A percentile compares a stretch with the other conserved stretches of the same genome.
Evolutionary conservation across 2,888 invertebrate species (phyloP).

Genomic region (Galeruca laticollis): DNA sequence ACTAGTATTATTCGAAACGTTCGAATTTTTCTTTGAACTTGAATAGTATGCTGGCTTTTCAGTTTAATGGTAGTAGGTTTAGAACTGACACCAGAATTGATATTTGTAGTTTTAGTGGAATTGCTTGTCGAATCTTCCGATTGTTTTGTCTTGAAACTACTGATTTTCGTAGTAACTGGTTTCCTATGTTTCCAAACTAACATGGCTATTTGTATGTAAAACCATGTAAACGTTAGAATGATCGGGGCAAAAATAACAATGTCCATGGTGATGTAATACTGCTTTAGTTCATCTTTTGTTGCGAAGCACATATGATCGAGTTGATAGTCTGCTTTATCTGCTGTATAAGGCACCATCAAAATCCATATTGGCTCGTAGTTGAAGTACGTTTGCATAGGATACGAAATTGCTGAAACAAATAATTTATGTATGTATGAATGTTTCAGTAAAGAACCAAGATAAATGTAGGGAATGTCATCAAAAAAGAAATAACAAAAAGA

Average conservation of each 20-base stretch:
- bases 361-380: slow-evolving; percentile 56
- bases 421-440: background rate
- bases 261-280: slow-evolving; percentile 58
- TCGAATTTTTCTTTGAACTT: slow-evolving; percentile 67
- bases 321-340: slow-evolving; percentile 49
- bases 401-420: slow-evolving; percentile 61
- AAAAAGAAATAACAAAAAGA: too few relatives aligned
- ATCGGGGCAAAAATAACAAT: slow-evolving; percentile 68
- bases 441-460: too few relatives aligned
- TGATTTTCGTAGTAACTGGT: slow-evolving; percentile 52
- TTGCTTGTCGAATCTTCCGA: slow-evolving; percentile 52
- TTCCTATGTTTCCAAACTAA: slow-evolving; percentile 68
- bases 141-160: slow-evolving; percentile 46
- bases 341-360: slow-evolving; percentile 40
- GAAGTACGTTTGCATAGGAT: slow-evolving; percentile 66
- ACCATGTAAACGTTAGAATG: slow-evolving; percentile 67
- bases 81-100: slow-evolving; percentile 34
- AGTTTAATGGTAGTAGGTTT: slow-evolving; percentile 38
- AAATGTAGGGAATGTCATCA: too few relatives aligned
- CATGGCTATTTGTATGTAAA: slow-evolving; percentile 69
- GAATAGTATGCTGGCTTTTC: slow-evolving; percentile 54
- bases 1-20: slow-evolving; percentile 71
- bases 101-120: slow-evolving; percentile 49
- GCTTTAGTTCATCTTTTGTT: slow-evolving; percentile 51
- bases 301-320: slow-evolving; percentile 56